Evolutionary conservation across 2,113 vertebrate genomes (phyloP).

Genomic region (Macquaria australasica): DNA sequence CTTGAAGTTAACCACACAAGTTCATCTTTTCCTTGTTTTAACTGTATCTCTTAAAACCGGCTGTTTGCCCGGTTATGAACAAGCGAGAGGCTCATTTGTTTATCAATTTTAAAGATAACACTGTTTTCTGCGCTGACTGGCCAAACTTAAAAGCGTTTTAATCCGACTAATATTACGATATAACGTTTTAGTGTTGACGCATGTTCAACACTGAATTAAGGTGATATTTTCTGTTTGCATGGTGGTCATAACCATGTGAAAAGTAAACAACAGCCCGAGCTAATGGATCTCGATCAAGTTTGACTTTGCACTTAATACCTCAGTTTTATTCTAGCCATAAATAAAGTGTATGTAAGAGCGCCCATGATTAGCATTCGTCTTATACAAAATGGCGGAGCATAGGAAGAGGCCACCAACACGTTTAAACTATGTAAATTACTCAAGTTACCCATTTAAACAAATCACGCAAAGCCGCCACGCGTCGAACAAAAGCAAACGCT

Average conservation of each 20-base stretch:
- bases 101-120: constrained; percentile 37
- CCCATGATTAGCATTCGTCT: constrained; percentile 90
- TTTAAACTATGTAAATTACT: constrained; percentile 88
- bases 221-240: constrained; percentile 54
- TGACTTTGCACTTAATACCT: constrained; percentile 48
- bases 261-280: constrained; percentile 52
- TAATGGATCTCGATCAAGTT: constrained; percentile 45
- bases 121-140: constrained; percentile 63
- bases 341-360: constrained; percentile 88
- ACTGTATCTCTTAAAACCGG: constrained; percentile 80
- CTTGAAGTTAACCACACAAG: constrained; percentile 83
- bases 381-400: constrained; percentile 89
- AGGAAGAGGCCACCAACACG: constrained; percentile 88
- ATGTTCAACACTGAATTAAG: constrained; percentile 74
- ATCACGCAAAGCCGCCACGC: constrained; percentile 50
- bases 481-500: constrained; percentile 53
- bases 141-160: constrained; percentile 74
- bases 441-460: constrained; percentile 78
- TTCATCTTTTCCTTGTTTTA: constrained; percentile 87
- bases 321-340: constrained; percentile 83
- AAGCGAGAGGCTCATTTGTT: constrained; percentile 21
- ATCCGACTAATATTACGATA: constrained; percentile 71
- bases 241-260: constrained; percentile 41
- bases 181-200: constrained; percentile 83
- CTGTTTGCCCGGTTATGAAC: constrained; percentile 60